phyloP scores from a whole-genome alignment of 2,113 vertebrate genomes.

The Morone chrysops region DNA sequence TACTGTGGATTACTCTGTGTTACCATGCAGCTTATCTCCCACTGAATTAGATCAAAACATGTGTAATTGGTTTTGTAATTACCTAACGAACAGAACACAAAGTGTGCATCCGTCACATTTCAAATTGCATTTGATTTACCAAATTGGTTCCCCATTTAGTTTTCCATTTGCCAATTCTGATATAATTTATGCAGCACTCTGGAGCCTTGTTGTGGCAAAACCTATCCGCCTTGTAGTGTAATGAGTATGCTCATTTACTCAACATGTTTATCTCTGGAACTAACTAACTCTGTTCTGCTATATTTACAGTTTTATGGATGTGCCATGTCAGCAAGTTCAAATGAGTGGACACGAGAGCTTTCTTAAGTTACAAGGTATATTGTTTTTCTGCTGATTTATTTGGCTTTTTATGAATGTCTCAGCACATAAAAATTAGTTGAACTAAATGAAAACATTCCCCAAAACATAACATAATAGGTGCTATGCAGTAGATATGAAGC shows the following conservation, averaged over 20 bases:
- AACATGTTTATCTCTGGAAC: conserved; percentile 14
- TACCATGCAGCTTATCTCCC: conserved; percentile 28
- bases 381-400: neutral
- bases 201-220: conserved; percentile 23
- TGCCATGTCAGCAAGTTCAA: neutral
- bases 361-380: neutral
- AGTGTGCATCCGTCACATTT: conserved; percentile 28
- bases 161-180: conserved; percentile 47
- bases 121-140: conserved; percentile 54
- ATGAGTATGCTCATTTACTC: neutral
- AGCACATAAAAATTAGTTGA: too few species aligned
- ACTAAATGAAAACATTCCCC: too few species aligned
- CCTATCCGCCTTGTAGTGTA: neutral
- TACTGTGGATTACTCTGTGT: conserved; percentile 30
- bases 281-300: neutral
- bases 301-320: neutral
- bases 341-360: neutral
- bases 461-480: too few species aligned
- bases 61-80: conserved; percentile 51
- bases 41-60: conserved; percentile 36
- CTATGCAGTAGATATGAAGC: too few species aligned
- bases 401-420: too few species aligned
- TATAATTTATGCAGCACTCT: conserved; percentile 16
- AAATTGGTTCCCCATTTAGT: conserved; percentile 43
- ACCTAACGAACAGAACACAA: conserved; percentile 33